Evolutionary conservation across 2,113 vertebrate species (phyloP).

Genomic region (Dryoscopus gambensis): DNA sequence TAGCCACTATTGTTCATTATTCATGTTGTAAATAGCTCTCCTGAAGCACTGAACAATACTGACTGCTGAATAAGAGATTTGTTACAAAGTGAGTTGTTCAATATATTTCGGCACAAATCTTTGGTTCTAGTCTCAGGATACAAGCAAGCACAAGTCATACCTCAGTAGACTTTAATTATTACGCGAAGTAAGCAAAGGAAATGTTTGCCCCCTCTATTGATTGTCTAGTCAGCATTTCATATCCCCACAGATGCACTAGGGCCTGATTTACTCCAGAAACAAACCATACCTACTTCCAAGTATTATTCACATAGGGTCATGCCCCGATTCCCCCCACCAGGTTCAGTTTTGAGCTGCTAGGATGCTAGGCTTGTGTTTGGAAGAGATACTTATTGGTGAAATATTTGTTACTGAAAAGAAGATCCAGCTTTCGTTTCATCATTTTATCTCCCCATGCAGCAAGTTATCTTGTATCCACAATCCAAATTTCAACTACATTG

Average conservation of each 20-base stretch:
- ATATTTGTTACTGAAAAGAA: background rate
- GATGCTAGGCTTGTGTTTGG: background rate
- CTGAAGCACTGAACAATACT: background rate
- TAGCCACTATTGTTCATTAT: background rate
- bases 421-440: background rate
- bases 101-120: background rate
- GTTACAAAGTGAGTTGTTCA: background rate
- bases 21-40: background rate
- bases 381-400: background rate
- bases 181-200: background rate
- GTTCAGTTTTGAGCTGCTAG: background rate
- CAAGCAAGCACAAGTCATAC: background rate
- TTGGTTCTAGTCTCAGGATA: background rate
- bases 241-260: background rate
- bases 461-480: background rate
- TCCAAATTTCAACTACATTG: background rate
- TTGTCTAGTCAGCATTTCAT: background rate
- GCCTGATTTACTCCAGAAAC: background rate
- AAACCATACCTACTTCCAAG: background rate
- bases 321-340: background rate
- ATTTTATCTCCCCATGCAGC: background rate
- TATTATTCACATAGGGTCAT: fast-evolving
- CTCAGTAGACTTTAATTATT: background rate
- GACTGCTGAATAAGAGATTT: background rate
- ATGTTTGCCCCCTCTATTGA: background rate